These are phyloP conservation scores for Hippopotamyrus pictus DNA, from an alignment of 2,797 vertebrate genomes.

Conservation along the genomic window DNA sequence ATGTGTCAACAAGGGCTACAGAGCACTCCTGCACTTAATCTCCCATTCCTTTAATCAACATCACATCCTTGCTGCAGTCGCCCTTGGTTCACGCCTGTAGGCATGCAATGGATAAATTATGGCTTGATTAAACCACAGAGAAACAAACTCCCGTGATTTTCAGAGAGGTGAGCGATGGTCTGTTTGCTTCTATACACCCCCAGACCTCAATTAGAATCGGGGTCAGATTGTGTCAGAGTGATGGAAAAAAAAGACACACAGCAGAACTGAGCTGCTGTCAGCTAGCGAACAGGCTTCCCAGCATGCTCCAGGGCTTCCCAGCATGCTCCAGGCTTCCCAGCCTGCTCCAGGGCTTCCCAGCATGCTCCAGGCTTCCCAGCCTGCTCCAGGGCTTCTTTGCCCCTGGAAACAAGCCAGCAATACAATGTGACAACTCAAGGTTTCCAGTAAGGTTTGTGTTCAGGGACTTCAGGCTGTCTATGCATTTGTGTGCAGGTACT, in stretches of 20 bases:
- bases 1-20: background rate
- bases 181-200: background rate
- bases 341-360: background rate
- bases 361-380: background rate
- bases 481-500: background rate
- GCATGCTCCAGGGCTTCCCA: background rate
- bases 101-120: background rate
- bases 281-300: background rate
- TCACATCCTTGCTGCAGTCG: background rate
- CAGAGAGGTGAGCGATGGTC: background rate
- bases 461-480: background rate
- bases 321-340: background rate
- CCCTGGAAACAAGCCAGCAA: conserved; percentile 3
- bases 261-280: background rate
- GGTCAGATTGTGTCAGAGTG: background rate
- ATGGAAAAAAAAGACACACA: background rate
- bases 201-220: background rate
- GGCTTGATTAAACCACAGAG: background rate
- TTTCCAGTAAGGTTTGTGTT: background rate
- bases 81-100: background rate
- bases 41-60: background rate
- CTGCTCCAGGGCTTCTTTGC: background rate
- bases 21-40: background rate
- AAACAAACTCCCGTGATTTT: background rate
- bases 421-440: background rate